Evolutionary conservation across 30 jellyfish, hydroid and myxozoan species (phyloP).

Genomic region (Hydractinia symbiolongicarpus): DNA sequence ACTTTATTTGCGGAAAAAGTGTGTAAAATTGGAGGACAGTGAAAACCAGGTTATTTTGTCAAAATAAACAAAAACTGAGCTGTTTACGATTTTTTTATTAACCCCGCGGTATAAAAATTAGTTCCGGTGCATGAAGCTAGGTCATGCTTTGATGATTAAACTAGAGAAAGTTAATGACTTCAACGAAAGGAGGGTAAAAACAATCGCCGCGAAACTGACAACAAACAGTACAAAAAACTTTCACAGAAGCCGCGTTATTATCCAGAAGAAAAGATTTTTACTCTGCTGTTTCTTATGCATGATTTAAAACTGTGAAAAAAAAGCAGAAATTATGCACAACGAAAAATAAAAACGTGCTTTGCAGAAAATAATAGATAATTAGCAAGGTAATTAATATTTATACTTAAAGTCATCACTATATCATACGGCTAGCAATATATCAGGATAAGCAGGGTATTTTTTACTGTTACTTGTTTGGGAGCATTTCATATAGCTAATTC

Average conservation of each 20-base stretch:
- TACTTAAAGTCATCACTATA: no score
- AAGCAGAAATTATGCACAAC: background rate
- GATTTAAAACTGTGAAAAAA: background rate
- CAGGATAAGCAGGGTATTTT: no score
- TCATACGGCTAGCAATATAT: no score
- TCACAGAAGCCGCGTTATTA: constrained; percentile 19
- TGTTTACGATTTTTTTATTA: background rate
- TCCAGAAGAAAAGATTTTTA: background rate
- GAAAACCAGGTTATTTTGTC: constrained; percentile 2
- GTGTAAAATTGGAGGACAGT: background rate
- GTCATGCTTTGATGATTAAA: constrained; percentile 16
- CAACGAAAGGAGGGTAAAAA: background rate
- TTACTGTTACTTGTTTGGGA: no score
- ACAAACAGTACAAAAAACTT: background rate
- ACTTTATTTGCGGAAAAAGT: background rate
- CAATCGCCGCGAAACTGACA: background rate
- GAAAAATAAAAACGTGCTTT: background rate
- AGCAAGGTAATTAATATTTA: no score
- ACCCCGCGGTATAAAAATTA: background rate
- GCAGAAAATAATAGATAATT: background rate
- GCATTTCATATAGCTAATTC: no score
- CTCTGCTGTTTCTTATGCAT: background rate
- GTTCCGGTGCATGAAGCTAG: constrained; percentile 1
- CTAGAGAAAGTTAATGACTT: constrained; percentile 8
- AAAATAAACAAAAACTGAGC: background rate